phyloP scores from a whole-genome alignment of 2,113 vertebrate species.

The Neotoma lepida region DNA sequence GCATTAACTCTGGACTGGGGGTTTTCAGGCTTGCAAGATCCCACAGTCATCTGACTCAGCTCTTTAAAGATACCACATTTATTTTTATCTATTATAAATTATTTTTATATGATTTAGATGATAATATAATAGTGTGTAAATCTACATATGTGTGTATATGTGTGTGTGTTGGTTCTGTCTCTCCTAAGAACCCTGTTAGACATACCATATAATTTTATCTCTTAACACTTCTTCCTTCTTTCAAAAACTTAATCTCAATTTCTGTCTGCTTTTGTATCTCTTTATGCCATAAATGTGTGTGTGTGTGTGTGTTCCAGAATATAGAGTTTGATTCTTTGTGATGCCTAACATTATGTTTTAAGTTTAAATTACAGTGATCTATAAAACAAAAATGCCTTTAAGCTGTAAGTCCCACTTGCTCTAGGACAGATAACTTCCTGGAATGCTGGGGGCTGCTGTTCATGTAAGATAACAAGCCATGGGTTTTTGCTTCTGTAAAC shows the following conservation, averaged over 20 bases:
- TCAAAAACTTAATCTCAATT: conserved; percentile 2
- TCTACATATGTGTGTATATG: background rate
- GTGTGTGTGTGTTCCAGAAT: background rate
- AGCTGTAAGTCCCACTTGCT: background rate
- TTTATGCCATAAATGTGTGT: background rate
- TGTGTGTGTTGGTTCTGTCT: background rate
- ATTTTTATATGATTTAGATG: background rate
- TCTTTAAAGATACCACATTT: background rate
- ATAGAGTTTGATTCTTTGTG: background rate
- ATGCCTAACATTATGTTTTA: background rate
- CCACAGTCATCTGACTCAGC: background rate
- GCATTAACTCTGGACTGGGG: background rate
- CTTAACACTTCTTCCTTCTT: background rate
- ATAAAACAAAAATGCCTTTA: background rate
- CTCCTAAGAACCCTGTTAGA: background rate
- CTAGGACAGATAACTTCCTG: background rate
- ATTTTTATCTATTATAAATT: background rate
- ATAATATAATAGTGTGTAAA: background rate
- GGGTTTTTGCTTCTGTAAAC: background rate
- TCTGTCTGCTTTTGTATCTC: background rate
- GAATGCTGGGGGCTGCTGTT: background rate
- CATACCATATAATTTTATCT: background rate
- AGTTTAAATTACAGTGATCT: background rate
- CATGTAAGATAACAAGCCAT: background rate
- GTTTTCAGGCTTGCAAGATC: background rate